Base-by-base conservation (phyloP, 2,797 vertebrate species). In the Pangasius sanitwongsei region DNA sequence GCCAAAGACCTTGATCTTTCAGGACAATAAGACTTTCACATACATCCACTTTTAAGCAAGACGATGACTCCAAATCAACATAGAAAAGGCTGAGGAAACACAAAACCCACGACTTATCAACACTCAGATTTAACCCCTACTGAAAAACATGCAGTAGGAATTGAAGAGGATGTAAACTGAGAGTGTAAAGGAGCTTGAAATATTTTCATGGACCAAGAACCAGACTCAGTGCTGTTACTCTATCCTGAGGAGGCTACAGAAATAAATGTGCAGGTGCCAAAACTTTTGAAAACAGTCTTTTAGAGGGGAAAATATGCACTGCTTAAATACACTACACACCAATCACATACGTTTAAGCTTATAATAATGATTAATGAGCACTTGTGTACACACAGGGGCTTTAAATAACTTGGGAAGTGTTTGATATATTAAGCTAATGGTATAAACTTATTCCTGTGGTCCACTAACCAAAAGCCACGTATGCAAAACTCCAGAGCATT, bases 401-500 rank as follows among this genome's bases (percentile, higher is more conserved):
- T 41, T 23, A 72, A 70, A 41, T 23, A 9, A 41, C 37, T 23
- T 41, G 34, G 34, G 34, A 41, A 41, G 8, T 72, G 69, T 37
- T 3, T 70, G 69, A 2, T 34, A 41, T 9, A 41, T 81, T 13
- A 23, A 59, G 6, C 0, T 48, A 50, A 48, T 2, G 18, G 83
- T 6, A 37, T 16, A 48, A 34, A 57, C 3, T 53, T 18, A 23
- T 59, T 34, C 55, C 65, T 44, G 72, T 37, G 65, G 83, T 78
- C 85, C 44, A 89, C 34, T 61, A 28, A 44, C 11, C 70, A 61
- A 92, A 31, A 92, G 95, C 95, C 96, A 97, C 96, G 96, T 97
- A 93, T 90, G 91, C 95, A 93, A 78, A 87, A 28, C 63, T 69
- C 16, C 48, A 69, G 5, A 11, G 5, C 4, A 18, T 28, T 20